Base-by-base conservation (phyloP, 1,140 invertebrate genomes). In the Medauroidea extradentata region DNA sequence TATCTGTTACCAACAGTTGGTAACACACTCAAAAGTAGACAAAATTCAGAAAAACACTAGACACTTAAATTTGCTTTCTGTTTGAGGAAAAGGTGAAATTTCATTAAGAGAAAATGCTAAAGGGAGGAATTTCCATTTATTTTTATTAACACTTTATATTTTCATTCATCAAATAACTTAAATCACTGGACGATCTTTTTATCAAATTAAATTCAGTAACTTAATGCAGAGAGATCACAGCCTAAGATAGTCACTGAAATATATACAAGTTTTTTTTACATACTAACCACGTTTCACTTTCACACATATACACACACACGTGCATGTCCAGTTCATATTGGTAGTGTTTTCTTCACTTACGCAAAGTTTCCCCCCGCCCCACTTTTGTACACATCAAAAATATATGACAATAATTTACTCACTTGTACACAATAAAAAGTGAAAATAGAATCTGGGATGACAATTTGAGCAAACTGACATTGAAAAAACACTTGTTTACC, bases 371-470 rank as follows among this genome's bases (percentile, higher is more conserved):
- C 46, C 38, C 34, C 13, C 24, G 16, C 25, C 44, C 29, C 29
- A 34, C 21, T 60, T 63, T 62, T 63, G 59, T 63, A 67, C 65
- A 69, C 68, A 69, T 69, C 66, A 61, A 68, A 69, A 69, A 69
- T 68, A 68, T 62, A 65, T 58, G 49, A 62, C 60, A 63, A 57
- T 53, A 62, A 62, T 67, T 62, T 41, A 46, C 42, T 57, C 56
- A 59, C 55, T 59, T 59, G 19, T 62, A 62, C 56, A 62, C 56
- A 59, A 59, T 67, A 67, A 68, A 69, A 68, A 69, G 65, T 69
- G 65, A 69, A 69, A 69, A 69, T 69, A 63, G 57, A 60, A 67
- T 67, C 65, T 69, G 61, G 61, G 63, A 56, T 60, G 63, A 63
- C 54, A 48, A 62, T 66, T 67, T 68, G 66, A 69, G 68, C 67